Evolutionary conservation across 2,888 invertebrate species (phyloP).

Genomic region (Holacanthella duospinosa): DNA sequence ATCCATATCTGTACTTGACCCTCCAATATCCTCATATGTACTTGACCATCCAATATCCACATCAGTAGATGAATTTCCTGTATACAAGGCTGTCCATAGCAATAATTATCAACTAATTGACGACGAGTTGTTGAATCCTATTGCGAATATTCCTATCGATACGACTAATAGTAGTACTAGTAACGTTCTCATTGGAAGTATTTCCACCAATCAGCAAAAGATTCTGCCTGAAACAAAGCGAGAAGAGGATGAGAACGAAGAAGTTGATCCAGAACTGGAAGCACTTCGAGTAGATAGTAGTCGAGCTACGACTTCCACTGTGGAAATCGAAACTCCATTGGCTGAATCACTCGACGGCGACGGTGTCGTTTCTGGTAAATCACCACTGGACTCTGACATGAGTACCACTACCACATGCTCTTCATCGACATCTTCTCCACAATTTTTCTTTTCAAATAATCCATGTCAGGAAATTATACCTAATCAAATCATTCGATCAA

Average conservation of each 20-base stretch:
- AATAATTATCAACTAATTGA: no score
- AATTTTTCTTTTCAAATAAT: background rate
- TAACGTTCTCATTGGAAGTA: no score
- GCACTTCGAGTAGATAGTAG: background rate
- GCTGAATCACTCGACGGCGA: background rate
- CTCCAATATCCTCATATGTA: background rate
- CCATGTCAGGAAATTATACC: background rate
- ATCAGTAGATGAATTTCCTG: background rate
- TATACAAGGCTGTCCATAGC: background rate
- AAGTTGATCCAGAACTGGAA: conserved; percentile 6
- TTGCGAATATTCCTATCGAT: no score
- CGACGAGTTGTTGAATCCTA: no score
- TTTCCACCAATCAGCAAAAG: background rate
- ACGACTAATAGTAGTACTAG: no score
- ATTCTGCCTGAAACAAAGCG: background rate
- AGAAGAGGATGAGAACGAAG: background rate
- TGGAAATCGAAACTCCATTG: background rate
- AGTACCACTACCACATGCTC: background rate
- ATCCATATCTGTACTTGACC: background rate
- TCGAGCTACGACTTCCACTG: background rate
- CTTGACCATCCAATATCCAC: background rate
- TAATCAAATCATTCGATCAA: background rate
- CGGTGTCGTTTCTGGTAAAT: background rate
- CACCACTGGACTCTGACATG: background rate
- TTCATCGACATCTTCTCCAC: background rate